phyloP scores from a whole-genome alignment of 2,888 invertebrate species.

The Megalurothrips usitatus region DNA sequence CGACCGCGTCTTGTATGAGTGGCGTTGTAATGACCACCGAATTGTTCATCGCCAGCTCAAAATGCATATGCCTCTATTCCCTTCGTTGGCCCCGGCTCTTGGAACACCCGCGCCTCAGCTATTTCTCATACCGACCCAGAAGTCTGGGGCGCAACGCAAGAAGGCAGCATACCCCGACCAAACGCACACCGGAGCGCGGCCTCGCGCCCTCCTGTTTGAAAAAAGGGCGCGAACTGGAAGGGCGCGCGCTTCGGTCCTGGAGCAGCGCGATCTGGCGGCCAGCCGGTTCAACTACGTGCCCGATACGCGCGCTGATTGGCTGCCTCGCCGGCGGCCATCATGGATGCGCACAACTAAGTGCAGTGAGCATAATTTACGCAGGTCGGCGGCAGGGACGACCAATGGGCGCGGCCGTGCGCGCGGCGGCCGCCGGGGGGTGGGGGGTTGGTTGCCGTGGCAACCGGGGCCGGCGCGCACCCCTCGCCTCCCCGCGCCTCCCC shows the following conservation, averaged over 20 bases:
- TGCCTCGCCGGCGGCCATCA: background rate
- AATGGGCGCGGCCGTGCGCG: background rate
- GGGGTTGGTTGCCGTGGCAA: slow-evolving; percentile 5
- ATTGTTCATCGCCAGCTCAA: background rate
- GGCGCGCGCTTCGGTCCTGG: background rate
- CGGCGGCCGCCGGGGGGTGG: background rate
- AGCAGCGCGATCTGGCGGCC: background rate
- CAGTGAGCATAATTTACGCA: background rate
- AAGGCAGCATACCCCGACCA: background rate
- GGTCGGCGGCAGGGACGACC: background rate
- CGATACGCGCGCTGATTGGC: background rate
- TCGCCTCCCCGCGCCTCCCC: background rate
- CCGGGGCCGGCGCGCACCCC: background rate
- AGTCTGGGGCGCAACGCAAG: too few species aligned
- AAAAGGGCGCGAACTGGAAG: background rate
- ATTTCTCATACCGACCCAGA: background rate
- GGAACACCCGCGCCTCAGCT: background rate
- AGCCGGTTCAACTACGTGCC: background rate
- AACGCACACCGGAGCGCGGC: background rate
- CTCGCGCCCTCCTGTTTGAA: background rate
- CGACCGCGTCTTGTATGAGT: too few species aligned
- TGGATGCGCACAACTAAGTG: background rate
- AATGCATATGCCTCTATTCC: background rate
- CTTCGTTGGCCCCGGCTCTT: background rate
- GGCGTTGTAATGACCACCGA: background rate